Conservation (phyloP, 2,113 vertebrate species). For the Buteo buteo region DNA sequence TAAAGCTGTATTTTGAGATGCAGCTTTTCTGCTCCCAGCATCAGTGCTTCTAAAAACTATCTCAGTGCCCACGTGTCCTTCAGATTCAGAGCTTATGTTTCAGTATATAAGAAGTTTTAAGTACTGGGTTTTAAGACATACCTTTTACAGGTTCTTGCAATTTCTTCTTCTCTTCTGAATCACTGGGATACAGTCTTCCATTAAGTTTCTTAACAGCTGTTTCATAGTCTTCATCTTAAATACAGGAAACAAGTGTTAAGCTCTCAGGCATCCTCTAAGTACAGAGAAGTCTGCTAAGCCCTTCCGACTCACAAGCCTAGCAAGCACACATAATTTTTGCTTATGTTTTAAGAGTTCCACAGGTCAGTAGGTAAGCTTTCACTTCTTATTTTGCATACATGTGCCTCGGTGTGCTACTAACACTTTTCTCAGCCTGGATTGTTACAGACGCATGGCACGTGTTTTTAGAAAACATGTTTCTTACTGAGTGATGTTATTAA, state of each 20-base stretch:
- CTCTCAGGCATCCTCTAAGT: background rate
- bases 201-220: slow-evolving; percentile 89
- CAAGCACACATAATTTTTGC: background rate
- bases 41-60: background rate
- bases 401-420: background rate
- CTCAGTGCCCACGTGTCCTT: background rate
- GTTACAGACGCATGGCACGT: rapidly evolving
- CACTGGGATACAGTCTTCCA: slow-evolving; percentile 85
- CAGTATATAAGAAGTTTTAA: background rate
- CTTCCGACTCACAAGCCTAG: background rate
- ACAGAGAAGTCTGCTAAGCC: background rate
- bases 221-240: slow-evolving; percentile 93
- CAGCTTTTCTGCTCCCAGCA: background rate
- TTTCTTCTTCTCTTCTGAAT: slow-evolving; percentile 42
- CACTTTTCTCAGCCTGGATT: background rate
- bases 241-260: background rate
- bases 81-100: background rate
- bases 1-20: background rate
- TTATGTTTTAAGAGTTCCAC: background rate
- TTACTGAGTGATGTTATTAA: background rate
- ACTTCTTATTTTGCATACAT: background rate
- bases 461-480: background rate
- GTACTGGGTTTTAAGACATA: slow-evolving; percentile 16
- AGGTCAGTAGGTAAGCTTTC: background rate
- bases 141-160: slow-evolving; percentile 50